Base-by-base conservation (phyloP, 2,113 vertebrate genomes). In the Scopus umbretta region DNA sequence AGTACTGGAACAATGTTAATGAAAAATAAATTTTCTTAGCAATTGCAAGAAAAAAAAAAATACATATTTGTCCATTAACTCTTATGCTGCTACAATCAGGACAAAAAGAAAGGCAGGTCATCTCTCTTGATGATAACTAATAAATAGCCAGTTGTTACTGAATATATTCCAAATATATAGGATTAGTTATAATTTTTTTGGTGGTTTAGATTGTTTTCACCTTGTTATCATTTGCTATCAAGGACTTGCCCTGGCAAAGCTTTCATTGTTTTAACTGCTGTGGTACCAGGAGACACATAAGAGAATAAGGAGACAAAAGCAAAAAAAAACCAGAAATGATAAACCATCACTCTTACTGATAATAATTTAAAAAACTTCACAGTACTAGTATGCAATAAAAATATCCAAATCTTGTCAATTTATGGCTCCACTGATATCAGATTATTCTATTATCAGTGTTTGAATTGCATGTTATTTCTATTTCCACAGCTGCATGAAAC, bases 1-100 rank as follows among this genome's bases (percentile, higher is more conserved):
- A 65, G 74, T 65, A 62, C 19, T 90, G 93, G 73, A 94, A 90
- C 65, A 84, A 93, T 79, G 40, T 78, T 94, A 96, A 94, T 79
- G 80, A 97, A 95, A 97, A 94, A 90, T 96, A 84, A 86, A 67
- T 87, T 93, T 90, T 88, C 87, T 93, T 87, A 96, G 55, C 81
- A 82, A 75, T 83, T 96, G 79, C 4, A 29, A 95, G 90, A 34
- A 62, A 73, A 76, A 75, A 55, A 63, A 90, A 68, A n/a, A 79
- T 3, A 36, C 27, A 47, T 90, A 55, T 93, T 92, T 95, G 38
- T 72, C 12, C 43, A 70, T 95, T 93, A 96, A 91, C 58, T 85
- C 90, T 92, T 94, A 63, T 42, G 34, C 79, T 96, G 88, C 88
- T 45, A 30, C 25, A 45, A 40, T 56, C 45, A 58, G n/a, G 55